These are phyloP conservation scores for Corythoichthys haematopterus DNA, from an alignment of 2,113 vertebrate genomes.

Conservation along the genomic window DNA sequence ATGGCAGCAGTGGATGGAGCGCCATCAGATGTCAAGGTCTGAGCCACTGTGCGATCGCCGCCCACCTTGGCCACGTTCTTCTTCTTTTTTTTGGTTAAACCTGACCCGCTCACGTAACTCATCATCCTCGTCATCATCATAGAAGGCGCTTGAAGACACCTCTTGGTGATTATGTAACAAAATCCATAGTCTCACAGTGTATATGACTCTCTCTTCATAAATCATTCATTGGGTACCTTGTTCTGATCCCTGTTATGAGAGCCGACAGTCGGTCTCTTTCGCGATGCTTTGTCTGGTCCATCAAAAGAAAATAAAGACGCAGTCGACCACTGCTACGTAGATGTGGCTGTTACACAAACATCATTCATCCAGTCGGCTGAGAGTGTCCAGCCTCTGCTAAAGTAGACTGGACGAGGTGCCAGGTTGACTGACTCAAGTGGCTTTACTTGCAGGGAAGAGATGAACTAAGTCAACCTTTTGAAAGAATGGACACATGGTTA, in stretches of 20 bases:
- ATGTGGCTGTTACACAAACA: conserved; percentile 43
- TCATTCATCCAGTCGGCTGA: conserved; percentile 33
- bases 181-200: conserved; percentile 13
- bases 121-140: neutral
- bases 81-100: neutral
- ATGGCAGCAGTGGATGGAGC: conserved; percentile 71
- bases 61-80: conserved; percentile 8
- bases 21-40: conserved; percentile 66
- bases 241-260: conserved; percentile 36
- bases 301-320: conserved; percentile 28
- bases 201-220: conserved; percentile 19
- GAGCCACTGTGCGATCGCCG: conserved; percentile 53
- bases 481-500: conserved; percentile 16
- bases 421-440: conserved; percentile 48
- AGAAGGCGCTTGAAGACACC: neutral
- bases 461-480: conserved; percentile 29
- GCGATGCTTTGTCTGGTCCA: conserved; percentile 33
- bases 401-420: conserved; percentile 43
- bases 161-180: conserved; percentile 41
- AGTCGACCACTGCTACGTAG: conserved; percentile 14
- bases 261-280: conserved; percentile 27
- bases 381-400: conserved; percentile 49
- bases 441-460: conserved; percentile 30
- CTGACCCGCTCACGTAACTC: neutral
- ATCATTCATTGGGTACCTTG: conserved; percentile 13